Conservation (phyloP, 2,888 invertebrate genomes). For the Pteria penguin region DNA sequence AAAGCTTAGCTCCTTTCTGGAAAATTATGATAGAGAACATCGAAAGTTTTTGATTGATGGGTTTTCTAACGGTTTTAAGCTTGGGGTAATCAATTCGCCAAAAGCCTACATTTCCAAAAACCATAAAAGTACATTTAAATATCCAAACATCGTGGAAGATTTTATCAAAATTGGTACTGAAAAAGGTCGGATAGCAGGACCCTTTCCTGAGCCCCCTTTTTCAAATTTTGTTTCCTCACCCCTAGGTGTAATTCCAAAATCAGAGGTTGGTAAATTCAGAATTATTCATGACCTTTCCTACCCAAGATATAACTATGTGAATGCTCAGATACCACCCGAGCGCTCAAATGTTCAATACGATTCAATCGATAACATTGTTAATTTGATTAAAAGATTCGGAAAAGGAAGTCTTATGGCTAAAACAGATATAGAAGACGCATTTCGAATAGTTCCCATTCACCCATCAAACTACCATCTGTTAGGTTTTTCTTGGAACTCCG, state of each 20-base stretch:
- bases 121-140: constrained; percentile 14
- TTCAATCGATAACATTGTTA: not conserved
- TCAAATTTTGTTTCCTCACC: constrained; percentile 14
- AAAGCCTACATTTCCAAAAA: not conserved
- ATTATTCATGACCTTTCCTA: constrained; percentile 29
- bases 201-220: constrained; percentile 23
- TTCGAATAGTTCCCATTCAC: constrained; percentile 21
- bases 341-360: not conserved
- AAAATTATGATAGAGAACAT: no score
- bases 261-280: constrained; percentile 8
- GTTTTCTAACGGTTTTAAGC: constrained; percentile 25
- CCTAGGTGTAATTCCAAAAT: constrained; percentile 20
- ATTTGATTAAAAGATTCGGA: no score
- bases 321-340: constrained; percentile 2
- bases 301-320: constrained; percentile 13
- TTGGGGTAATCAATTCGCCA: not conserved
- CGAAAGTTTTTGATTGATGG: constrained; percentile 12
- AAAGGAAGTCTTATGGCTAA: constrained; percentile 1
- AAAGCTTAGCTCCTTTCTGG: no score
- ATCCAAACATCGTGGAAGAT: not conserved
- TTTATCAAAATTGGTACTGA: constrained; percentile 21
- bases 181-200: constrained; percentile 23
- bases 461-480: not conserved
- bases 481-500: not conserved
- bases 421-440: constrained; percentile 21